Evolutionary conservation across 2,888 invertebrate species (phyloP), one percentile per base, ranked within the genome.

Genomic region (Operophtera brumata): DNA sequence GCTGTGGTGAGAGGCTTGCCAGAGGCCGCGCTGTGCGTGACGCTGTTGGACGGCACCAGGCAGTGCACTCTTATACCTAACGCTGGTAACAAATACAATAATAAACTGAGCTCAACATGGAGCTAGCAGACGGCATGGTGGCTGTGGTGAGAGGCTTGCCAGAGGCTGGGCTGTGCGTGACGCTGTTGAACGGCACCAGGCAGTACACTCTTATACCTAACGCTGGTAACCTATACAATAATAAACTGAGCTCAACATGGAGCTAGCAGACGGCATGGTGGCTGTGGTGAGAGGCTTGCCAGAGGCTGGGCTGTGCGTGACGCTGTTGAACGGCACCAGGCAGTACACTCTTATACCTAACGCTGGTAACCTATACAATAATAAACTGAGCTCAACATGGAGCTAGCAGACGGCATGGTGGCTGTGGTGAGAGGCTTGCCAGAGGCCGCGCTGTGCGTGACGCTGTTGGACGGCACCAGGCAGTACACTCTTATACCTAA

Each of bases 271-370:
- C 5, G 84, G 83, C 1, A 82, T 86, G 83, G 76, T 84, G 50
- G 83, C 85, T 0, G 77, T 88, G 54, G 81, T 87, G 11, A 69
- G 77, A 0, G 78, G 80, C 0, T 57, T 82, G 0, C 67, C 66
- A 6, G 76, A 82, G 44, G 61, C 82, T 0, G 75, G 76, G 0
- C 67, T 88, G 0, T 73, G 84, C 0, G 84, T 88, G 3, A 82
- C 87, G 0, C 60, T 88, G 4, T 20, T 85, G 28, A 85, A 86
- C 7, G 78, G 78, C 0, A 65, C 61, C 3, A 72, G 71, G 8
- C 75, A 80, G 56, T 85, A 80, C 44, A 82, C 82, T 0, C 63
- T 86, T 0, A 54, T 78, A 58, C 82, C 85, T 0, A 80, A 78
- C 25, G 13, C 60, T 58, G 72, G 80, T 73, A 11, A 65, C 53